Evolutionary conservation across 2,888 invertebrate species (phyloP).

Genomic region (Ornithoptera alexandrae): DNA sequence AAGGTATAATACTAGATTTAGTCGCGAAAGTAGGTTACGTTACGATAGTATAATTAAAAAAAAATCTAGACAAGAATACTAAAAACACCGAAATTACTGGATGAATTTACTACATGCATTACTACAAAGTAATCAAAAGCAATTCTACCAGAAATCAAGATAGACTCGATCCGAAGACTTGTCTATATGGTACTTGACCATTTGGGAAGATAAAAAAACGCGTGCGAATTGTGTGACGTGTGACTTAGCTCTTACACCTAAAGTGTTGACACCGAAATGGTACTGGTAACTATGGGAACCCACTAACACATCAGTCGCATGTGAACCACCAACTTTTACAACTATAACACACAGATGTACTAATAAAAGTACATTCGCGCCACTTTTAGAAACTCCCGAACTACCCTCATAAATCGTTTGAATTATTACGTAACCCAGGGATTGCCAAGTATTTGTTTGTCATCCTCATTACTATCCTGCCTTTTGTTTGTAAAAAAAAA

Average conservation of each 20-base stretch:
- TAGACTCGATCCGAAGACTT: too few species aligned
- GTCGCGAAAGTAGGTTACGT: neutral
- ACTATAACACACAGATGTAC: constrained; percentile 8
- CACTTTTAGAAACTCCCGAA: neutral
- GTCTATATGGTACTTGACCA: too few species aligned
- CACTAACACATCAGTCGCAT: constrained; percentile 39
- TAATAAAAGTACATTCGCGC: neutral
- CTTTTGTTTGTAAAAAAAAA: too few species aligned
- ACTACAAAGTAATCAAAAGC: too few species aligned
- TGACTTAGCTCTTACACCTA: constrained; percentile 23
- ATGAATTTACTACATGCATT: too few species aligned
- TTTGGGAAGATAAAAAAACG: neutral
- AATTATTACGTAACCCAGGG: neutral
- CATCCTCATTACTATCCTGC: too few species aligned
- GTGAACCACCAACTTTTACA: constrained; percentile 14
- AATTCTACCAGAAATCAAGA: too few species aligned
- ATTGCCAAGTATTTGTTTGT: neutral
- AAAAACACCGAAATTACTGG: too few species aligned
- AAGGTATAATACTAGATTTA: constrained; percentile 1
- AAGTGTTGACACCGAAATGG: neutral
- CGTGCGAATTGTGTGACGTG: constrained; percentile 16
- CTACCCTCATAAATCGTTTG: constrained; percentile 9
- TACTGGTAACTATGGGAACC: constrained; percentile 29
- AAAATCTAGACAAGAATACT: too few species aligned
- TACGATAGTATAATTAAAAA: too few species aligned